Base-by-base conservation (phyloP, 2,888 invertebrate species). In the Drosophila limbata region DNA sequence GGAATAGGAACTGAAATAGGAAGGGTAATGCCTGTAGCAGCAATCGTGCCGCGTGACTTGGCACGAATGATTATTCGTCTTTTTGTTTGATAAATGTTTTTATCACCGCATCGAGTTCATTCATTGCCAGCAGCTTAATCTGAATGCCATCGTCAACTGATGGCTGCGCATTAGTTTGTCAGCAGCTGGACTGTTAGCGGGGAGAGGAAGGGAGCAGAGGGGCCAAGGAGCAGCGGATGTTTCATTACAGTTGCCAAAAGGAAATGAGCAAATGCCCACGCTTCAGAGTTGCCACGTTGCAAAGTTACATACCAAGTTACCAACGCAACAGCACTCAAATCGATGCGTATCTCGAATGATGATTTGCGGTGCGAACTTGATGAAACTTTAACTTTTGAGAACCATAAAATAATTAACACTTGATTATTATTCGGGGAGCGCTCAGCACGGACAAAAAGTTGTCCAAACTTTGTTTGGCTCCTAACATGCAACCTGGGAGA, bases 371-470 rank as follows among this genome's bases (percentile, higher is more conserved):
- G 79, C 52, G 78, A 73, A 79, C 66, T 77, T 77, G 75, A 77
- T 50, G 73, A 69, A 81, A 84, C 60, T 83, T 84, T 57, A 89
- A 77, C 86, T 91, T 90, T 87, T 86, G 84, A 84, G 89, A 90
- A 89, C 90, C 92, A 91, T 92, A 92, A 92, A 92, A 92, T 90
- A 92, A 92, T 92, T 92, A 92, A 89, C 92, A 91, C 89, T 91
- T 90, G 88, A 92, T 92, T 92, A 91, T 91, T 91, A 89, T 87
- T 83, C 81, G 67, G 92, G 92, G 92, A 92, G 79, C 90, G 80
- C 79, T 80, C 75, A 71, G 44, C 67, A 42, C 55, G 48, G 56
- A 51, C 48, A 45, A 19, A 39, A 64, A 77, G 80, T 67, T 77
- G 61, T 69, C 28, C 60, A 66, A 73, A 69, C 64, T 85, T 81